These are phyloP conservation scores for Pipistrellus pygmaeus DNA, from an alignment of 2,797 vertebrate species.

Conservation along the genomic window DNA sequence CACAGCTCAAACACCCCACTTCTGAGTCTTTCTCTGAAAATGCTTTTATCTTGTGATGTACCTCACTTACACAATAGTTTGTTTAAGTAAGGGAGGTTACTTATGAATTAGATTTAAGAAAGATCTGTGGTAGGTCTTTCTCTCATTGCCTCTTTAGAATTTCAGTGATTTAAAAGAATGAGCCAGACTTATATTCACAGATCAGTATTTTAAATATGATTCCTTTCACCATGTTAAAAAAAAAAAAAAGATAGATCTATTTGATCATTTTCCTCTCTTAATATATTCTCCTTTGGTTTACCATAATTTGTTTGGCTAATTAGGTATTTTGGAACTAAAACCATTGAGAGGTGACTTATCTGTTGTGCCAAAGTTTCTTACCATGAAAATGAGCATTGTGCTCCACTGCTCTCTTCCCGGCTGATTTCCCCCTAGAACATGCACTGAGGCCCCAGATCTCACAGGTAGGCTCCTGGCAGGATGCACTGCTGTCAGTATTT, in stretches of 20 bases:
- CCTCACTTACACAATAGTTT: background rate
- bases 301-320: background rate
- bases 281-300: background rate
- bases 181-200: background rate
- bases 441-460: background rate
- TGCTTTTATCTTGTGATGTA: background rate
- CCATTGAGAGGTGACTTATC: background rate
- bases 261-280: background rate
- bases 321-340: background rate
- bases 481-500: background rate
- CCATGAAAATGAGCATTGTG: background rate
- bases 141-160: background rate
- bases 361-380: background rate
- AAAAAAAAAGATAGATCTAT: background rate
- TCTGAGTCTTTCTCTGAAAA: background rate
- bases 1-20: background rate
- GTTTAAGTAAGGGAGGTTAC: background rate
- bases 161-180: background rate
- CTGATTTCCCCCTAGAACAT: background rate
- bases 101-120: background rate
- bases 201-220: background rate
- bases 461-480: background rate
- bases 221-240: background rate
- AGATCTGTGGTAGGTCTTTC: background rate
- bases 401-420: fast-evolving